A percentile compares a stretch with the other conserved stretches of the same genome.
These are phyloP conservation scores for Scolopax mira DNA, from an alignment of 2,113 vertebrate species.

Conservation along the genomic window DNA sequence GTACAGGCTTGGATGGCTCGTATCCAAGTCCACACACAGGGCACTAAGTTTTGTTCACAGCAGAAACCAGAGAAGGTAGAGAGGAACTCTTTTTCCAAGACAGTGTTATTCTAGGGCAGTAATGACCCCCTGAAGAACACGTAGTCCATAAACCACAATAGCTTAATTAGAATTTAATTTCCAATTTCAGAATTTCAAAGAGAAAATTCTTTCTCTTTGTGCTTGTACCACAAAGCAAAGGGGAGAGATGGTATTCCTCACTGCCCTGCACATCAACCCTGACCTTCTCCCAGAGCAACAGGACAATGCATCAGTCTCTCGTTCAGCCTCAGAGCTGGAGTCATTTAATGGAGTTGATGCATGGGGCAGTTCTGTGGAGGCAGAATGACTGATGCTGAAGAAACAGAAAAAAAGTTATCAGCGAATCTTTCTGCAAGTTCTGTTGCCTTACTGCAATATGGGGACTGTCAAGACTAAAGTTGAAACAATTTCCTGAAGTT, in stretches of 20 bases:
- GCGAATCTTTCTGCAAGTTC: not conserved
- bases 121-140: not conserved
- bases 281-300: not conserved
- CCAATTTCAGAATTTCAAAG: not conserved
- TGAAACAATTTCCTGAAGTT: not conserved
- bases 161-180: not conserved
- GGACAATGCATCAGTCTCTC: not conserved
- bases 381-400: rapidly evolving
- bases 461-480: not conserved
- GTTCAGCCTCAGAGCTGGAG: not conserved
- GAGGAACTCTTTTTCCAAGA: not conserved
- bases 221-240: rapidly evolving
- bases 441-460: not conserved
- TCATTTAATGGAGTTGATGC: rapidly evolving
- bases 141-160: not conserved
- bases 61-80: not conserved
- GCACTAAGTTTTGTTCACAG: not conserved
- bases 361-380: not conserved
- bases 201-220: not conserved
- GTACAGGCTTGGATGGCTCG: not conserved
- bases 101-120: not conserved
- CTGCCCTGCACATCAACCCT: not conserved
- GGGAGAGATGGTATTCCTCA: not conserved
- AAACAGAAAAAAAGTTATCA: not conserved
- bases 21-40: not conserved